Evolutionary conservation across 2,113 vertebrate genomes (phyloP).

Genomic region (Ameiurus melas): DNA sequence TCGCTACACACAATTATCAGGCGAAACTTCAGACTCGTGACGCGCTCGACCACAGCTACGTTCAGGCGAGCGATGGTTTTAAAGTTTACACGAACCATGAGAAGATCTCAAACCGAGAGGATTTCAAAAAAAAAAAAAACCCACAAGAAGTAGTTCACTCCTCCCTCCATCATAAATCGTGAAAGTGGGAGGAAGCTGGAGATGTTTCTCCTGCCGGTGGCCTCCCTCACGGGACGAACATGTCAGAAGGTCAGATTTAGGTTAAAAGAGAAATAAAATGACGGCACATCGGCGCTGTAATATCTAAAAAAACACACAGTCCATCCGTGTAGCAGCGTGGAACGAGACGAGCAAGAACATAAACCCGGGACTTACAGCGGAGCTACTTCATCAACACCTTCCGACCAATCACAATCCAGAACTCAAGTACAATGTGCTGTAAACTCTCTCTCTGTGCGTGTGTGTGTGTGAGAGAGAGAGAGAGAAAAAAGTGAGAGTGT

Average conservation of each 20-base stretch:
- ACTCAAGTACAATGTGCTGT: too few species aligned
- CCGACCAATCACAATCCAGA: too few species aligned
- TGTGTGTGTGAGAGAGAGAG: too few species aligned
- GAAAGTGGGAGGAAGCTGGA: neutral
- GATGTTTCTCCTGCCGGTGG: neutral
- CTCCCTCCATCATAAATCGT: neutral
- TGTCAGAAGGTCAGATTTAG: neutral
- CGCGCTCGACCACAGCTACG: neutral
- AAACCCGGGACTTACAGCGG: neutral
- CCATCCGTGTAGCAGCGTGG: neutral
- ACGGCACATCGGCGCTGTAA: too few species aligned
- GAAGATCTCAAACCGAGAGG: neutral
- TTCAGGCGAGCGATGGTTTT: neutral
- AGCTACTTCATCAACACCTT: too few species aligned
- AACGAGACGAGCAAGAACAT: neutral
- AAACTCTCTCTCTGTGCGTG: too few species aligned
- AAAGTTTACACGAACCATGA: neutral
- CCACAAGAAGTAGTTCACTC: neutral
- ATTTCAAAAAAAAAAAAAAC: conserved; percentile 1
- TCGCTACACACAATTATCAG: neutral
- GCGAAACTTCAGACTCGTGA: neutral
- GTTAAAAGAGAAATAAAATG: neutral
- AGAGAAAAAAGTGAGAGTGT: too few species aligned
- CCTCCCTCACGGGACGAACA: neutral
- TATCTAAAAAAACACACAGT: too few species aligned